Evolutionary conservation across 1,140 invertebrate species (phyloP), one percentile per base, ranked within the genome.

Genomic region (Saccostrea echinata): DNA sequence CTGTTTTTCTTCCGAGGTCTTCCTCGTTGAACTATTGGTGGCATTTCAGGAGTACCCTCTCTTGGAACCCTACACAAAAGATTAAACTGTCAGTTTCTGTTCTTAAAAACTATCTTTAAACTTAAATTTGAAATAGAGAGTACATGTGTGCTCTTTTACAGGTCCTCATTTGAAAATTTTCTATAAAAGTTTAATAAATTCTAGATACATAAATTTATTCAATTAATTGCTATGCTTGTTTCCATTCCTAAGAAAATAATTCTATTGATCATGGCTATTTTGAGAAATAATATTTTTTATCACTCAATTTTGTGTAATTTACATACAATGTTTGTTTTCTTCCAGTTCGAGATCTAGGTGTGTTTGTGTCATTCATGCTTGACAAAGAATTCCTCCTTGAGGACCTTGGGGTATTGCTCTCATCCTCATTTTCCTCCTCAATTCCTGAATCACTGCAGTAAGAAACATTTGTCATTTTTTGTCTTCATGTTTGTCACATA

Each of bases 371-470:
- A 30, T 24, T 71, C n/a, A 71, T 13, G 16, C 27, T 76, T 12
- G 68, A 76, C 16, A 76, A 12, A 27, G 68, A 76, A 12, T 27
- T 27, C 27, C 27, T 24, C 52, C 80, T 81, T n/a, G 86, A 86
- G 4, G 86, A 86, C 27, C 64, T 55, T 18, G 86, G 86, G 21
- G 86, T 86, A 9, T 83, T 64, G 8, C 52, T 83, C 0, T 82
- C 86, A 82, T 55, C 76, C 27, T 82, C n/a, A 30, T 76, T 76
- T 76, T 76, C 68, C 27, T 76, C 68, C 11, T 76, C 68, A 30
- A 76, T 76, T 76, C 68, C 68, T 12, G 68, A 76, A 76, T 76
- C 68, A 76, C 68, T 76, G 13, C 24, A 76, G 27, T 13, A 11
- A 30, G 13, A n/a, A 76, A 33, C 11, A 13, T 76, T 43, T 43